These are phyloP conservation scores for Typhlomys cinereus DNA, from an alignment of 2,113 vertebrate genomes.

Conservation along the genomic window DNA sequence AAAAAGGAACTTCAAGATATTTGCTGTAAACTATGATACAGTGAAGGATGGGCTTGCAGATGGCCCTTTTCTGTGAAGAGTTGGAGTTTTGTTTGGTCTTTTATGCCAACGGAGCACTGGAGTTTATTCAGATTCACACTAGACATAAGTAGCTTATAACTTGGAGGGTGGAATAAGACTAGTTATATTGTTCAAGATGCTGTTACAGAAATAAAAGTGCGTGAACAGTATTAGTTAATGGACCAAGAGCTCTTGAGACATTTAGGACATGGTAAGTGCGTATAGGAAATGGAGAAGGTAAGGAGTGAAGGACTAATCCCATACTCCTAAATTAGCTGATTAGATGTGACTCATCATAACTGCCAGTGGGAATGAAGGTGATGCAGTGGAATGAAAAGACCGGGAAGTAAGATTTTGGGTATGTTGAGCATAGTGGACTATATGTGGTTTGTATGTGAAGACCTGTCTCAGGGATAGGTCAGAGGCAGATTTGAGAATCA, in stretches of 20 bases:
- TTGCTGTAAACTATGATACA: not conserved
- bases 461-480: not conserved
- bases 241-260: not conserved
- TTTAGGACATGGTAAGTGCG: not conserved
- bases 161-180: not conserved
- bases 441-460: not conserved
- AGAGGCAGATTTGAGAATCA: not conserved
- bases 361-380: not conserved
- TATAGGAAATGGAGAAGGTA: not conserved
- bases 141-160: not conserved
- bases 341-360: not conserved
- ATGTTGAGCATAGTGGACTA: not conserved
- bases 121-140: slow-evolving; percentile 30
- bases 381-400: not conserved
- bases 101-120: not conserved
- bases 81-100: not conserved
- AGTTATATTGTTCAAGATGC: not conserved
- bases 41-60: not conserved
- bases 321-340: not conserved
- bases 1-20: not conserved
- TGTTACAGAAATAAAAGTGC: not conserved
- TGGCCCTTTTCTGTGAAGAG: not conserved
- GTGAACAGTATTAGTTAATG: not conserved
- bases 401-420: not conserved
- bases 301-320: not conserved